Evolutionary conservation across 1,140 invertebrate species (phyloP), one percentile per base, ranked within the genome.

Genomic region (Dysdera silvatica): DNA sequence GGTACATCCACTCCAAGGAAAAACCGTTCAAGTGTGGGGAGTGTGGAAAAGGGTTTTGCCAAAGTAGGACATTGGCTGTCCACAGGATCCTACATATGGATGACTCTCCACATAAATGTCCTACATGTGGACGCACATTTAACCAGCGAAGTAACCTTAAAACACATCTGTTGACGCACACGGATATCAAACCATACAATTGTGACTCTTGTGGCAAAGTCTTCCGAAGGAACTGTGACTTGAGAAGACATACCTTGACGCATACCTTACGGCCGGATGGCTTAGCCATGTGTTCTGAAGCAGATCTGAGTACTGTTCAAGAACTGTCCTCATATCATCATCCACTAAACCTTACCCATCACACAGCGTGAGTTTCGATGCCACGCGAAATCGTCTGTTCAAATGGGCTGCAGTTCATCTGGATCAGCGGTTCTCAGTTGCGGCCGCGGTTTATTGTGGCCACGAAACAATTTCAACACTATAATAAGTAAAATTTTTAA

Each of bases 41-140:
- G 72, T 98, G 94, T 75, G 91, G 92, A 32, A 97, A 97, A 74
- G 94, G 94, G 0, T 98, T 98, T 77, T 97, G 95, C 75, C 95
- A 98, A 74, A 91, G 88, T 1, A 80, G 94, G 56, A 98, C 95
- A 1, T 77, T 98, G 65, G 91, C 92, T 3, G 91, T 95, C 0
- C 94, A 97, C 78, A 89, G 89, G 74, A 93, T 93, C 65, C 80
- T 92, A 2, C 88, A 91, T 74, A 87, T 90, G 86, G 88, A 90
- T 72, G 87, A 91, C 73, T 89, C 87, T 3, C 88, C 89, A 0
- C 88, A 91, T 78, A 90, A 90, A 70, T 92, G 89, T 72, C 85
- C 86, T 0, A 72, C 72, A 0, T 93, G 89, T 77, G 84, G 85
- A 65, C 80, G 88, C 45, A 85, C 83, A 67, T 92, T 92, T 73